These are phyloP conservation scores for Rhaphigaster nebulosa DNA, from an alignment of 2,888 invertebrate genomes.

Conservation along the genomic window DNA sequence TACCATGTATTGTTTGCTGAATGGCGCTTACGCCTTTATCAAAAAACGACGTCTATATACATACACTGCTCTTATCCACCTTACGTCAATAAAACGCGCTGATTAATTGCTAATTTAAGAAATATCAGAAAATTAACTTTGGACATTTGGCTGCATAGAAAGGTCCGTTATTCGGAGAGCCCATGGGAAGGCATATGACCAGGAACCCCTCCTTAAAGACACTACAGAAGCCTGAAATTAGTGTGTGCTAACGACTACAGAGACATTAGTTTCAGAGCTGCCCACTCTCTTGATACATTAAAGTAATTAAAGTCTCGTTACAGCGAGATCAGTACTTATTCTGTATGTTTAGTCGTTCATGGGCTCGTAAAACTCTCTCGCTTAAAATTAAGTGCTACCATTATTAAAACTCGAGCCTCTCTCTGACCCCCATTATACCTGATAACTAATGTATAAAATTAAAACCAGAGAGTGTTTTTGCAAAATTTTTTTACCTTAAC, in stretches of 20 bases:
- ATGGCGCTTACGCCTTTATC: too few species aligned
- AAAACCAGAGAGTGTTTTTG: not conserved
- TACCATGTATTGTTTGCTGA: too few species aligned
- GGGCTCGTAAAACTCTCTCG: not conserved
- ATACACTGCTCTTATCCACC: too few species aligned
- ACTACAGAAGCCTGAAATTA: not conserved
- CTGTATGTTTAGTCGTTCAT: slow-evolving; percentile 29
- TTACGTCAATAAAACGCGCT: too few species aligned
- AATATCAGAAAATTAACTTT: not conserved
- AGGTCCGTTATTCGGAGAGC: not conserved
- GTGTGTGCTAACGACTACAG: slow-evolving; percentile 13
- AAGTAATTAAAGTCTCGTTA: slow-evolving; percentile 41
- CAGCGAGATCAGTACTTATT: slow-evolving; percentile 24
- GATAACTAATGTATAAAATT: not conserved
- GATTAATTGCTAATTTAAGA: too few species aligned
- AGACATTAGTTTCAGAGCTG: slow-evolving; percentile 8
- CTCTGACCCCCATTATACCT: not conserved
- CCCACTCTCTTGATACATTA: slow-evolving; percentile 26
- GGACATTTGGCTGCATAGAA: not conserved
- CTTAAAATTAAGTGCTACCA: slow-evolving; percentile 17
- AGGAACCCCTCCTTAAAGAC: not conserved
- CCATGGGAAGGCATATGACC: not conserved
- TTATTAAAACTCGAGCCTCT: not conserved
- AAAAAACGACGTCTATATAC: too few species aligned
- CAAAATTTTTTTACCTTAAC: not conserved